Base-by-base conservation (phyloP, 2,797 vertebrate genomes). In the Semotilus atromaculatus region DNA sequence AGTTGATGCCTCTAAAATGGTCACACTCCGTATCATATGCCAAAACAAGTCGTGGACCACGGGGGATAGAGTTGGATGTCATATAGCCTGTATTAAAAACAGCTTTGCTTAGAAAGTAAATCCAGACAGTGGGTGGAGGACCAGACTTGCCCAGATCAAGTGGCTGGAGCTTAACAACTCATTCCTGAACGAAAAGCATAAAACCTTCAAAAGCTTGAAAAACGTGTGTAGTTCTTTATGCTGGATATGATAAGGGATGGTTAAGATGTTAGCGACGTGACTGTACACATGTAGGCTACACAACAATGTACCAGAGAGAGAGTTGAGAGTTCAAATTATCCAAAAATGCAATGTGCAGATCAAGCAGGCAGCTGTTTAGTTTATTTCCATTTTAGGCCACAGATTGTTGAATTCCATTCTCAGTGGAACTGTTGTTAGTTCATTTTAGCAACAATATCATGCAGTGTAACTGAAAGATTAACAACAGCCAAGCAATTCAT, bases 41-140 rank as follows among this genome's bases (percentile, higher is more conserved):
- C 86, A 77, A 62, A 77, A 74, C 77, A 86, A 75, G 40, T 77
- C 48, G 71, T 87, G n/a, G 73, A 64, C 58, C 78, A 83, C 31
- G 21, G 68, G 64, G 45, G 16, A 71, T 77, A 81, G 68, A 80
- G 80, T 62, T 84, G 74, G 60, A 86, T 80, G 53, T 79, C 51
- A 85, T 85, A 82, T 74, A 82, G 67, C 21, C 51, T 81, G 86
- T 81, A 70, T 87, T 70, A 86, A 86, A 84, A 86, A 76, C 87
- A 80, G 75, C 73, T 78, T 84, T 80, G 38, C 84, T 60, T 78
- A 66, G 80, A 85, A 83, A 70, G 80, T 58, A 70, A 87, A 67
- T 55, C 76, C 84, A 87, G 81, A 72, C 60, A 81, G 70, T 80
- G 74, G 78, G 84, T 70, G 48, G 79, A 75, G 51, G 66, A 64